These are phyloP conservation scores for Xiphophorus hellerii DNA, from an alignment of 2,113 vertebrate genomes.

Conservation along the genomic window DNA sequence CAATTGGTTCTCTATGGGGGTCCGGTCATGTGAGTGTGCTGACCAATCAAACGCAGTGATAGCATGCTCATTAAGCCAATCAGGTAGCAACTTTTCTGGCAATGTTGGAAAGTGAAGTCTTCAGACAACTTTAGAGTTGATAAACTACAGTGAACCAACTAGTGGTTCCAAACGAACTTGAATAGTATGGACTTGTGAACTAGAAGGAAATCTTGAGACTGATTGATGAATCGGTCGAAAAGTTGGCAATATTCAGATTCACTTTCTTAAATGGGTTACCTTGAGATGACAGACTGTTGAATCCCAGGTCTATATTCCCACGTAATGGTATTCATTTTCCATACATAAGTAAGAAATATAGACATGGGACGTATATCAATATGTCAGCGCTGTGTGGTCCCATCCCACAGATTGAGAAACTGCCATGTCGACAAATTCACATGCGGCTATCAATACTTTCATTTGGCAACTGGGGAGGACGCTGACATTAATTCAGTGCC, in stretches of 20 bases:
- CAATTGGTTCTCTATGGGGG: too few species aligned
- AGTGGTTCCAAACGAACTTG: too few species aligned
- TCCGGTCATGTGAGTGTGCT: too few species aligned
- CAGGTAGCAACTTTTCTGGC: neutral
- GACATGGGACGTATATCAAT: constrained; percentile 1
- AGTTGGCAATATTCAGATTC: neutral
- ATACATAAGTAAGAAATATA: neutral
- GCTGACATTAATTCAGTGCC: constrained; percentile 39
- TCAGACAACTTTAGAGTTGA: neutral
- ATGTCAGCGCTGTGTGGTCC: constrained; percentile 8
- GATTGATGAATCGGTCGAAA: neutral
- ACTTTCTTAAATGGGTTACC: neutral
- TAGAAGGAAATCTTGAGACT: neutral
- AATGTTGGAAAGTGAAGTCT: neutral
- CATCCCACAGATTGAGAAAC: constrained; percentile 21
- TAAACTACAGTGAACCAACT: neutral
- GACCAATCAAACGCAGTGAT: too few species aligned
- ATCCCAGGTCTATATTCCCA: neutral
- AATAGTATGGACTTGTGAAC: neutral
- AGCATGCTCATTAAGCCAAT: neutral
- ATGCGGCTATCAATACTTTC: constrained; percentile 18
- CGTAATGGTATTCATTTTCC: constrained; percentile 8
- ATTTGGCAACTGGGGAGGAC: constrained; percentile 18
- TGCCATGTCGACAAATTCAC: constrained; percentile 25
- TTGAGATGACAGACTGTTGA: neutral